Evolutionary conservation across 2,888 invertebrate species (phyloP).

Genomic region (Nudaria mundana): DNA sequence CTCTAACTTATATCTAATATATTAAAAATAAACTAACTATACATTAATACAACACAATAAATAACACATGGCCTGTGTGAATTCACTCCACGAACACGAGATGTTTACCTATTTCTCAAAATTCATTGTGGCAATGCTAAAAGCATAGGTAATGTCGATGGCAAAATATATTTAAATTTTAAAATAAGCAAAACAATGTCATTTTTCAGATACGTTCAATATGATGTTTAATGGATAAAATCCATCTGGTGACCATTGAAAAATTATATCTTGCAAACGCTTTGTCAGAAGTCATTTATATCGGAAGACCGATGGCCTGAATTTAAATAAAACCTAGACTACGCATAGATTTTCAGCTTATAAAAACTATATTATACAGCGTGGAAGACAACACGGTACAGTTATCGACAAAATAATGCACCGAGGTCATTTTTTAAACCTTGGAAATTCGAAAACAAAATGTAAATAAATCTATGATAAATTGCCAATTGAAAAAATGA

Average conservation of each 20-base stretch:
- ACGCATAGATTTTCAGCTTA: constrained; percentile 31
- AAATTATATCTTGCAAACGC: constrained; percentile 69
- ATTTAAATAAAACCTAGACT: constrained; percentile 69
- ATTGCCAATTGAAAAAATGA: background rate
- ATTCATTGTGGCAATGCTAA: constrained; percentile 14
- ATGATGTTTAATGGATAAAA: constrained; percentile 71
- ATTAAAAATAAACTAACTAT: no score
- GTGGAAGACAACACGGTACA: constrained; percentile 24
- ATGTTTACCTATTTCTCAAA: no score
- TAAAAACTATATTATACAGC: constrained; percentile 38
- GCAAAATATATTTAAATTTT: constrained; percentile 37
- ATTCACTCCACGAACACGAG: no score
- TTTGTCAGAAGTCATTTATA: constrained; percentile 72
- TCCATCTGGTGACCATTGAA: constrained; percentile 71
- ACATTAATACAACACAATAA: no score
- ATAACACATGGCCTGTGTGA: no score
- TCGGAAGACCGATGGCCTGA: constrained; percentile 40
- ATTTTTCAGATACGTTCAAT: constrained; percentile 48
- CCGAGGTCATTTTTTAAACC: constrained; percentile 40
- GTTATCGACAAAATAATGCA: constrained; percentile 33
- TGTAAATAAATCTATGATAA: constrained; percentile 9
- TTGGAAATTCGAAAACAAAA: constrained; percentile 33
- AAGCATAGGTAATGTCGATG: constrained; percentile 2
- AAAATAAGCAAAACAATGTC: constrained; percentile 35
- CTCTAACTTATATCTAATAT: no score